Evolutionary conservation across 2,797 vertebrate species (phyloP).

Genomic region (Darevskia mixta): DNA sequence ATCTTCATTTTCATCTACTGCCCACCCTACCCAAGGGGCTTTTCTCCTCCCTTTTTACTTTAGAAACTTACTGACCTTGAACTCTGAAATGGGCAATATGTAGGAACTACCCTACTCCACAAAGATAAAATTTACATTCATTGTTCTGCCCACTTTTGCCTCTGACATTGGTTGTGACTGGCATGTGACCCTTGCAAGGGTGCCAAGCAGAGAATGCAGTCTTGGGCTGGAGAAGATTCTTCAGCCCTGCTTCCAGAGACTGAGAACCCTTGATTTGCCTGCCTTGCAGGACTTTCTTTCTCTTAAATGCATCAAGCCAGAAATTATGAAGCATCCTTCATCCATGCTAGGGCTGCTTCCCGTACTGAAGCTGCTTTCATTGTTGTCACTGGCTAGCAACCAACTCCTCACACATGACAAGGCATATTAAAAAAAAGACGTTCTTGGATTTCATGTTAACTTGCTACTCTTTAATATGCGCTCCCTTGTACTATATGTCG

Average conservation of each 20-base stretch:
- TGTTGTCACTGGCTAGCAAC: background rate
- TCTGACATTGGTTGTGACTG: too few species aligned
- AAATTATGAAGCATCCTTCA: background rate
- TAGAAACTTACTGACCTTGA: background rate
- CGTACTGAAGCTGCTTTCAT: slow-evolving; percentile 7
- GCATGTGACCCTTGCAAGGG: too few species aligned
- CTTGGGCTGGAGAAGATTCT: too few species aligned
- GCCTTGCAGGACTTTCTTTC: background rate
- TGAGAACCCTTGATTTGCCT: background rate
- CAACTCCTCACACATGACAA: background rate
- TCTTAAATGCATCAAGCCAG: background rate
- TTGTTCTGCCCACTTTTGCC: too few species aligned
- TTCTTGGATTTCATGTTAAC: background rate
- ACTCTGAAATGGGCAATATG: too few species aligned
- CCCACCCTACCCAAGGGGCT: background rate
- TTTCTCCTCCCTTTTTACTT: too few species aligned
- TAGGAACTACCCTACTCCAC: too few species aligned
- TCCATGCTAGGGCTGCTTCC: background rate
- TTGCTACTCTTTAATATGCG: background rate
- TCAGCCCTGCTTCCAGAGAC: background rate
- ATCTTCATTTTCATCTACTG: background rate
- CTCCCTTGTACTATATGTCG: background rate
- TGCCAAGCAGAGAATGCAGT: too few species aligned
- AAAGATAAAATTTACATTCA: too few species aligned
- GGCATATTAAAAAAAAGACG: background rate